These are phyloP conservation scores for Rhinoraja longicauda DNA, from an alignment of 2,797 vertebrate genomes.

Conservation along the genomic window DNA sequence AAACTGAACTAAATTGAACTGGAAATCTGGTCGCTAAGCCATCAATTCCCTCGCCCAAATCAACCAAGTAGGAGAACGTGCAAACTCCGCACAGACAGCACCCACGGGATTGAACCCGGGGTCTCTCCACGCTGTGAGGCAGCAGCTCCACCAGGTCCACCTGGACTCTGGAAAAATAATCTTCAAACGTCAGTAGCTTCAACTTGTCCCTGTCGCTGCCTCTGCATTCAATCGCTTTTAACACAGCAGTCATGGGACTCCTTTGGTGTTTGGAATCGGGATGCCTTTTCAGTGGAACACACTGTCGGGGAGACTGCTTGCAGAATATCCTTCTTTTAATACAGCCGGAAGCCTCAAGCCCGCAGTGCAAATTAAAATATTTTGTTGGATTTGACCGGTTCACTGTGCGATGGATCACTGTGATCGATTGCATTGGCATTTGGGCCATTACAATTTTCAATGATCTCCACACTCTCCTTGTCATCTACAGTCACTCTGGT, in stretches of 20 bases:
- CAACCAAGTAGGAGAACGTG: no score
- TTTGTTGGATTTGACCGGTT: background rate
- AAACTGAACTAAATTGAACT: no score
- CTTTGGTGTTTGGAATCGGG: background rate
- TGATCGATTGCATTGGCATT: constrained; percentile 1
- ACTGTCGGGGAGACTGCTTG: background rate
- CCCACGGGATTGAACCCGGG: no score
- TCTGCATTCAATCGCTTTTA: background rate
- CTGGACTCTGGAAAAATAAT: background rate
- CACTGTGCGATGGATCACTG: background rate
- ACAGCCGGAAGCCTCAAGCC: background rate
- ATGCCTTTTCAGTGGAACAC: background rate
- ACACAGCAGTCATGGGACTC: background rate
- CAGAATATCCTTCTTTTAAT: background rate
- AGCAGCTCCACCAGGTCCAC: no score
- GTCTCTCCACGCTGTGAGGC: no score
- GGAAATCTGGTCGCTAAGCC: no score
- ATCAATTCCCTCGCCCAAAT: no score
- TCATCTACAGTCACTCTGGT: background rate
- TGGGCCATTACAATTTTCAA: background rate
- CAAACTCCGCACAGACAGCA: no score
- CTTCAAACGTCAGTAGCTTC: background rate
- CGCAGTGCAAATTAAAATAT: background rate
- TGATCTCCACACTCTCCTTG: background rate
- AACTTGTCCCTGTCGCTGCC: background rate